Base-by-base conservation (phyloP, 2,797 vertebrate genomes). In the Poliocrania exsul region DNA sequence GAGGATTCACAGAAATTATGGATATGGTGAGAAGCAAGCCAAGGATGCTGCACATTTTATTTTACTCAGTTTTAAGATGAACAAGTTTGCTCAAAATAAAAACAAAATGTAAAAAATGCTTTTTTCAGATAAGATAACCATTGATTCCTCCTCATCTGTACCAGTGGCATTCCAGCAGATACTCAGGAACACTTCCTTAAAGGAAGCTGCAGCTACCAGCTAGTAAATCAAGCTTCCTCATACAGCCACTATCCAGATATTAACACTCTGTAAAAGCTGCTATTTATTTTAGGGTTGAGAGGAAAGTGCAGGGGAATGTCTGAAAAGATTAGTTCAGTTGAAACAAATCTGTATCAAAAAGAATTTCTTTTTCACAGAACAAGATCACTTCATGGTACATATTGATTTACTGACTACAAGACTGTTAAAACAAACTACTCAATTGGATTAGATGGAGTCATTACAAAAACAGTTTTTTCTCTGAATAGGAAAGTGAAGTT, bases 401-500 rank as follows among this genome's bases (percentile, higher is more conserved):
- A 92, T 49, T 88, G 75, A 92, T 88, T 90, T 88, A 81, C 35
- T 49, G 62, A 79, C 86, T 88, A 49, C 61, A 83, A 69, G 57
- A 65, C 38, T 54, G 66, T 35, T 72, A 54, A 92, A 91, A 95
- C 79, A 66, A 94, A 69, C 69, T 84, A 44, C 80, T 75, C 85
- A 88, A 78, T 47, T 90, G 71, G 81, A 95, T 95, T 82, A 93
- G 78, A 90, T 57, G 56, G 24, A 90, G 73, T 53, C 81, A 70
- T 77, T 81, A 79, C 37, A 93, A 92, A 94, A 84, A 1, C 44
- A 80, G 31, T 26, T 86, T 42, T 50, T 92, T 67, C 46, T 94
- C 81, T 61, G 65, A 82, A 64, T 13, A 92, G 40, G 67, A 24
- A 90, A 12, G 15, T n/a, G 54, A 88, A 86, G 21, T 53, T 83